Evolutionary conservation across 2,888 invertebrate species (phyloP).

Genomic region (Gibbula magus): DNA sequence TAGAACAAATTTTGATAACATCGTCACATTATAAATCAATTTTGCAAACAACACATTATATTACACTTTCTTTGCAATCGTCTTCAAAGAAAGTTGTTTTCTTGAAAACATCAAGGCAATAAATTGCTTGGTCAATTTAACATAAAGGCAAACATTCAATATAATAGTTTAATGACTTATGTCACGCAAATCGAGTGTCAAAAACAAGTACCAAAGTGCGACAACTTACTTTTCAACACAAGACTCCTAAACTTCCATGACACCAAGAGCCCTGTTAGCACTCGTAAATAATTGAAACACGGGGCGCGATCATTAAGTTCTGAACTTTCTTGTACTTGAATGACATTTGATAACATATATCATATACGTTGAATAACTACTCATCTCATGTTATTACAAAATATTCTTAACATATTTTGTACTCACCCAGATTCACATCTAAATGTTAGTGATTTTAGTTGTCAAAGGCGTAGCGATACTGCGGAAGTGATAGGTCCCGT

Average conservation of each 20-base stretch:
- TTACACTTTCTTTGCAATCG: too few species aligned
- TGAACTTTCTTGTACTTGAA: not conserved
- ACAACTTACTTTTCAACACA: too few species aligned
- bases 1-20: too few species aligned
- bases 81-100: too few species aligned
- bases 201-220: too few species aligned
- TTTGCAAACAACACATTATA: too few species aligned
- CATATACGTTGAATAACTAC: not conserved
- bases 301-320: not conserved
- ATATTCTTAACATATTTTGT: not conserved
- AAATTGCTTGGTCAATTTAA: too few species aligned
- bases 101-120: too few species aligned
- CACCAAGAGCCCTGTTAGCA: not conserved
- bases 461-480: slow-evolving; percentile 23
- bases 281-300: not conserved
- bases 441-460: not conserved
- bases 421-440: not conserved
- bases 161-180: too few species aligned
- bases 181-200: too few species aligned
- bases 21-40: too few species aligned
- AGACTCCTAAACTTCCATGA: not conserved
- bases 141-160: too few species aligned
- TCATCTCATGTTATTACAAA: not conserved
- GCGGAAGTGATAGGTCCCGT: slow-evolving; percentile 29
- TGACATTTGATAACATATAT: not conserved